Evolutionary conservation across 2,888 invertebrate species (phyloP), one percentile per base, ranked within the genome.

Genomic region (Bombyx huttoni): DNA sequence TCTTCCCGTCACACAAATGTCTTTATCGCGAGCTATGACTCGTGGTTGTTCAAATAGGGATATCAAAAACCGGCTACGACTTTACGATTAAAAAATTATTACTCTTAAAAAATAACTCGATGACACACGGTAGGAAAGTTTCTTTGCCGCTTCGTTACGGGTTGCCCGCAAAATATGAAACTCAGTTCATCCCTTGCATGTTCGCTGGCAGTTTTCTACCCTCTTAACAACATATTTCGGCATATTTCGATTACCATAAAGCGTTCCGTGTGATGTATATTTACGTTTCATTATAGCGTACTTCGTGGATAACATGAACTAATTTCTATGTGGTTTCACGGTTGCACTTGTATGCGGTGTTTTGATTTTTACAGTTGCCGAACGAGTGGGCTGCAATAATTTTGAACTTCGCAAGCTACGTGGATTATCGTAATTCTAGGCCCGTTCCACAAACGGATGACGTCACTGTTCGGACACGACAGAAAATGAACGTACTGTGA

Each of bases 201-300:
- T 83, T 81, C 59, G 66, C 58, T 54, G 86, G 88, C 82, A 87
- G 86, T 88, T 88, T 86, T 81, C 77, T 77, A 72, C 79, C 76
- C 79, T 85, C 78, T 83, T 82, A 87, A 87, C 86, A 86, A 83
- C 87, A 87, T 88, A 86, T 87, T 88, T 87, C 81, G 82, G 82
- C 79, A 88, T 86, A 86, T 87, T 87, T 87, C 86, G 88, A 87
- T 88, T 88, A 87, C 86, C 86, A 87, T 88, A 87, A 88, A 88
- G 78, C 84, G 83, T 78, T 85, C 76, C 75, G 79, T 82, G 80
- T 83, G 80, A 84, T 85, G 78, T 84, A 81, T 80, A 76, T 80
- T 78, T 75, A 73, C 71, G 73, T 74, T 77, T 78, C 77, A 78
- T 80, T 79, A 77, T 70, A 73, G 61, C 62, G 70, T 73, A 73